These are phyloP conservation scores for Tangachromis dhanisi DNA, from an alignment of 2,113 vertebrate species.

Conservation along the genomic window DNA sequence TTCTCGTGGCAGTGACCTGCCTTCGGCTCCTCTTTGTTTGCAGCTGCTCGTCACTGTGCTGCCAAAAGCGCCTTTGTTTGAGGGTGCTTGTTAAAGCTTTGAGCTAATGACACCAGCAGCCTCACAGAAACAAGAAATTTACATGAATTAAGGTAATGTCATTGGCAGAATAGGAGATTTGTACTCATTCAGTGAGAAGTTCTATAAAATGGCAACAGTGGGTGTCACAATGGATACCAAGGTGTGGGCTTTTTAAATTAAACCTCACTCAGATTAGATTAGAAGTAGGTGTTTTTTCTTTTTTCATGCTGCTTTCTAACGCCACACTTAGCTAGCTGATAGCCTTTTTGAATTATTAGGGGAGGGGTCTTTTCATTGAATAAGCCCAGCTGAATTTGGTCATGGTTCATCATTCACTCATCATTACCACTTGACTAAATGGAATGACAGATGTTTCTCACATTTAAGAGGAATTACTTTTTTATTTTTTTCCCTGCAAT, in stretches of 20 bases:
- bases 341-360: neutral
- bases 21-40: slow-evolving; percentile 54
- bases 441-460: neutral
- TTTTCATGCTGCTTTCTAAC: neutral
- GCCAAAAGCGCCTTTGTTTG: slow-evolving; percentile 55
- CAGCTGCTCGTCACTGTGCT: slow-evolving; percentile 2
- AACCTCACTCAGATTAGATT: neutral
- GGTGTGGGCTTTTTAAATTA: neutral
- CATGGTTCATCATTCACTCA: neutral
- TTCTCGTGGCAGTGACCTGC: neutral
- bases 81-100: neutral
- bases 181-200: neutral
- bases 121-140: neutral
- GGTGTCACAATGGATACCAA: neutral
- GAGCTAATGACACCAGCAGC: neutral
- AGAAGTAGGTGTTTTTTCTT: rapidly evolving
- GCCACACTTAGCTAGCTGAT: neutral
- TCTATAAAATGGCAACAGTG: neutral
- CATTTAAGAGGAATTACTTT: neutral
- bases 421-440: neutral
- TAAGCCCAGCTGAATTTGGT: neutral
- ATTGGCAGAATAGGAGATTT: neutral
- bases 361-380: neutral
- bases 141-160: neutral
- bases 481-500: neutral